Conservation (phyloP, 2,888 invertebrate genomes). For the Lasioglossum lativentre region DNA sequence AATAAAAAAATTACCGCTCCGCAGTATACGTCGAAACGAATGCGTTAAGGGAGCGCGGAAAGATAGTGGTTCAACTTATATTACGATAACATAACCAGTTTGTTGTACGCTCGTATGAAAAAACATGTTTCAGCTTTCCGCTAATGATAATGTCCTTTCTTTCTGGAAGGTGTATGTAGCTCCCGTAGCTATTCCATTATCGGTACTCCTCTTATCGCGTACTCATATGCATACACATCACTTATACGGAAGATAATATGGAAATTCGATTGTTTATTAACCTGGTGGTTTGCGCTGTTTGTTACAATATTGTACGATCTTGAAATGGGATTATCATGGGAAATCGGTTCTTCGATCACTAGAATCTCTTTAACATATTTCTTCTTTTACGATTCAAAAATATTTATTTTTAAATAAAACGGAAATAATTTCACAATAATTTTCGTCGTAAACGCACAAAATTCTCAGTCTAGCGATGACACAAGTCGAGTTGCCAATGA, state of each 20-base stretch:
- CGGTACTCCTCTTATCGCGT: constrained; percentile 38
- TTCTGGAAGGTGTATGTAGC: constrained; percentile 15
- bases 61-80: constrained; percentile 59
- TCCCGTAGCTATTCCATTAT: constrained; percentile 24
- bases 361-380: background rate
- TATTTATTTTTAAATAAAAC: background rate
- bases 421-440: too few species aligned
- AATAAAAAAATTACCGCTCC: background rate
- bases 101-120: constrained; percentile 63
- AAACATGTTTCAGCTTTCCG: constrained; percentile 63
- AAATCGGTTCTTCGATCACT: background rate
- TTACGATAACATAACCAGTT: constrained; percentile 66
- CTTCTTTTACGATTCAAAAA: background rate
- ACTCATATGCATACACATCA: background rate
- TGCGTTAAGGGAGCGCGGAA: constrained; percentile 19
- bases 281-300: background rate
- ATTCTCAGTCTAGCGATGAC: background rate
- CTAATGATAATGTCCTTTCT: constrained; percentile 37
- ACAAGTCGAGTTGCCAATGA: background rate
- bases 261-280: constrained; percentile 44
- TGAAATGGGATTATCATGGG: background rate
- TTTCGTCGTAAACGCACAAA: background rate
- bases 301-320: background rate
- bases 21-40: constrained; percentile 1
- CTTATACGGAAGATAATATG: constrained; percentile 57